Percentiles rank a stretch among this genome's conserved stretches.
Evolutionary conservation across 2,797 vertebrate species (phyloP).

Genomic region (Gouania willdenowi): DNA sequence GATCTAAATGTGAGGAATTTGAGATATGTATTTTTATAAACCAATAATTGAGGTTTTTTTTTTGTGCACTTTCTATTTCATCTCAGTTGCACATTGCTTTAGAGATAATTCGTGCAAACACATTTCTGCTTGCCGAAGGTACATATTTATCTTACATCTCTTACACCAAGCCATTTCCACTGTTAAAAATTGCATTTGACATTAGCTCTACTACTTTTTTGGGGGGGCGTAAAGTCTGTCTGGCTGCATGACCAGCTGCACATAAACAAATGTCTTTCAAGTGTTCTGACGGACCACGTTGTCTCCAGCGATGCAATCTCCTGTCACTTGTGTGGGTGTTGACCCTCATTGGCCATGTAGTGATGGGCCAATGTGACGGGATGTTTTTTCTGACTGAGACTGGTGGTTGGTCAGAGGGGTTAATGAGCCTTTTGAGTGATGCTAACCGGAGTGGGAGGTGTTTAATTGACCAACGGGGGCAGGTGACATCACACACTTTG

Average conservation of each 20-base stretch:
- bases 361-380: constrained; percentile 64
- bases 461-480: constrained; percentile 77
- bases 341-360: constrained; percentile 65
- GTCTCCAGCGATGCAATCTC: constrained; percentile 72
- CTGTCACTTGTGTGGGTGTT: constrained; percentile 81
- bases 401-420: constrained; percentile 80
- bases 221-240: constrained; percentile 42
- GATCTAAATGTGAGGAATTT: constrained; percentile 44
- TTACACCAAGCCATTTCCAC: constrained; percentile 16
- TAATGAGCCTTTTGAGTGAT: constrained; percentile 82
- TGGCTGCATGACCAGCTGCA: constrained; percentile 59
- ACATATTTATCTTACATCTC: constrained; percentile 30
- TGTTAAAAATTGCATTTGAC: constrained; percentile 24
- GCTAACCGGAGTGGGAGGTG: constrained; percentile 78
- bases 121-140: constrained; percentile 4
- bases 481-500: constrained; percentile 70
- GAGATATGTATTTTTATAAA: constrained; percentile 21
- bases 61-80: constrained; percentile 31
- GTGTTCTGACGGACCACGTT: constrained; percentile 68
- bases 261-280: constrained; percentile 80
- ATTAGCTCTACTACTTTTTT: constrained; percentile 48
- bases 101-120: constrained; percentile 30
- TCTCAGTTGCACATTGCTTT: constrained; percentile 9
- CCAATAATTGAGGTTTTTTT: constrained; percentile 4
- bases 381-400: constrained; percentile 66